These are phyloP conservation scores for Macrobrachium nipponense DNA, from an alignment of 1,140 invertebrate genomes.

Conservation along the genomic window DNA sequence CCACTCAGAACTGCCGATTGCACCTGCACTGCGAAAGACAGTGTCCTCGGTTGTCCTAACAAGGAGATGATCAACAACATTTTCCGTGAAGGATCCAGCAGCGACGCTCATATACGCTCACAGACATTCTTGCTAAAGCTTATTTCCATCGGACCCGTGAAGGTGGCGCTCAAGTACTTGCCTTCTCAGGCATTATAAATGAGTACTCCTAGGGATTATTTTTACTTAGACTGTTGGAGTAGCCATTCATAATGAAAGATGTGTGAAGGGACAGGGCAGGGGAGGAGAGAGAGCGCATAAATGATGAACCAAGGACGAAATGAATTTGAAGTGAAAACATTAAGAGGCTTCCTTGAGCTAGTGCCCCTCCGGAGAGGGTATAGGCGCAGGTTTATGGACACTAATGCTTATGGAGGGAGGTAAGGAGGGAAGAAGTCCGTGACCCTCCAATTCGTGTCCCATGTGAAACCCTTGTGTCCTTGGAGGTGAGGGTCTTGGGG, in stretches of 20 bases:
- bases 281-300: neutral
- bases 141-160: slow-evolving; percentile 18
- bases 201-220: neutral
- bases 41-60: too few species aligned
- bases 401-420: slow-evolving; percentile 51
- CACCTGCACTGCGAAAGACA: too few species aligned
- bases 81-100: neutral
- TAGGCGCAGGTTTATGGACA: slow-evolving; percentile 29
- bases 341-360: slow-evolving; percentile 9
- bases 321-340: neutral
- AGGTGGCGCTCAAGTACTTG: neutral
- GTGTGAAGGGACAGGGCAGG: neutral
- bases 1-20: too few species aligned
- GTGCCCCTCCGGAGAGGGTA: slow-evolving; percentile 29
- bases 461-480: neutral
- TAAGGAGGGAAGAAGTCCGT: slow-evolving; percentile 8
- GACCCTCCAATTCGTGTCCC: neutral
- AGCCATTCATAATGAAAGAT: neutral
- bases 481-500: neutral
- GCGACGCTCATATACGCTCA: slow-evolving; percentile 7
- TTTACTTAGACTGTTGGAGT: neutral
- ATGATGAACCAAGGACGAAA: neutral
- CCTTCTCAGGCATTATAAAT: too few species aligned
- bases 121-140: slow-evolving; percentile 29
- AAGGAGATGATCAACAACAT: too few species aligned